These are phyloP conservation scores for Liolophura sinensis DNA, from an alignment of 1,140 invertebrate genomes.

Conservation along the genomic window DNA sequence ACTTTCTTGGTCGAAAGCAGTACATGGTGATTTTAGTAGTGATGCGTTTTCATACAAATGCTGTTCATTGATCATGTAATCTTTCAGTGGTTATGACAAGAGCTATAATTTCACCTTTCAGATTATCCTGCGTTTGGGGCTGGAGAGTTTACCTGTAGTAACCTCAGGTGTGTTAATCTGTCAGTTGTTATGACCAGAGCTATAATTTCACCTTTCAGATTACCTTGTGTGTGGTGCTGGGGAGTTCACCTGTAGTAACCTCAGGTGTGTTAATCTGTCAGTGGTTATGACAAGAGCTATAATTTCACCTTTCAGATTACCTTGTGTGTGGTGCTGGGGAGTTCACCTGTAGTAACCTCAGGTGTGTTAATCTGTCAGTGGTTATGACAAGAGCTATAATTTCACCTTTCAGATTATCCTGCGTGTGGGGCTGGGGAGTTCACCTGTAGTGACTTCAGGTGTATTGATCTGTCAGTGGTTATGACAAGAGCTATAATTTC, in stretches of 20 bases:
- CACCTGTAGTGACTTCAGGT: conserved; percentile 65
- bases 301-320: conserved; percentile 67
- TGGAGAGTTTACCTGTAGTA: conserved; percentile 43
- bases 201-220: conserved; percentile 67
- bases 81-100: too few relatives aligned
- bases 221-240: conserved; percentile 72
- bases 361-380: conserved; percentile 64
- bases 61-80: too few relatives aligned
- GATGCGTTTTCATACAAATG: too few relatives aligned
- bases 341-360: conserved; percentile 58
- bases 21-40: too few relatives aligned
- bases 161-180: conserved; percentile 66
- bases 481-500: too few relatives aligned
- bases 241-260: conserved; percentile 48
- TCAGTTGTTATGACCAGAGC: too few relatives aligned
- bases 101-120: conserved; percentile 61
- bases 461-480: too few relatives aligned
- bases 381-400: too few relatives aligned
- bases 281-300: too few relatives aligned
- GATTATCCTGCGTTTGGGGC: conserved; percentile 76
- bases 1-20: too few relatives aligned
- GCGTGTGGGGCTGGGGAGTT: conserved; percentile 62
- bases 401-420: conserved; percentile 83
- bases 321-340: conserved; percentile 68
- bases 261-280: conserved; percentile 65